These are phyloP conservation scores for Scaptomyza flava DNA, from an alignment of 2,888 invertebrate genomes.

Conservation along the genomic window DNA sequence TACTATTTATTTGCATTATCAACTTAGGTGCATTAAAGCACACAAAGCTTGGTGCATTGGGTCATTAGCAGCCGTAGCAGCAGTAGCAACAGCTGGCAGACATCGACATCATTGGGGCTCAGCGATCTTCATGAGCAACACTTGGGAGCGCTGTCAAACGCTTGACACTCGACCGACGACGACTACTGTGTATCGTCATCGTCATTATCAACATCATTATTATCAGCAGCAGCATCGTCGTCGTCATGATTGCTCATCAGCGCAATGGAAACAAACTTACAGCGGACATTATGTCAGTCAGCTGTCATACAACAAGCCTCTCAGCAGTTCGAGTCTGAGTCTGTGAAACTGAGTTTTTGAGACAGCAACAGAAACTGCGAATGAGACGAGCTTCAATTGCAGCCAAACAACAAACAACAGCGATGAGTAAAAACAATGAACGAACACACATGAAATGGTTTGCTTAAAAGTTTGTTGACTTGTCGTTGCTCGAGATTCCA, in stretches of 20 bases:
- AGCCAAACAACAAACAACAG: constrained; percentile 34
- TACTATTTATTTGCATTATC: constrained; percentile 1
- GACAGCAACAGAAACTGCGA: constrained; percentile 9
- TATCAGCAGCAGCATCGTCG: constrained; percentile 40
- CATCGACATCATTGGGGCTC: not conserved
- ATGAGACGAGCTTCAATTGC: constrained; percentile 52
- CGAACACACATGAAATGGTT: constrained; percentile 25
- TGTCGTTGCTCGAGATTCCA: constrained; percentile 57
- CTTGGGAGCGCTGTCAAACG: constrained; percentile 56
- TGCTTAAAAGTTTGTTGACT: constrained; percentile 61
- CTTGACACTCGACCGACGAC: constrained; percentile 48
- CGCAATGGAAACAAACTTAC: constrained; percentile 52
- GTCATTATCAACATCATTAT: constrained; percentile 22
- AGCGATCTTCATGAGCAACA: constrained; percentile 33
- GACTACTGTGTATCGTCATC: constrained; percentile 17
- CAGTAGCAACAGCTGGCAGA: constrained; percentile 28
- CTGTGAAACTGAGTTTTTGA: constrained; percentile 24
- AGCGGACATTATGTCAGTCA: constrained; percentile 74
- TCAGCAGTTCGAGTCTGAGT: constrained; percentile 25
- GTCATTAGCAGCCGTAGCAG: constrained; percentile 48
- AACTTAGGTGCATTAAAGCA: not conserved
- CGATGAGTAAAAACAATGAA: constrained; percentile 36
- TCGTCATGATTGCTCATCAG: constrained; percentile 50
- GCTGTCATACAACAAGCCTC: constrained; percentile 60
- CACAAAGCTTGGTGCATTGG: constrained; percentile 26